Evolutionary conservation across 2,888 invertebrate species (phyloP).

Genomic region (Microctonus hyperodae): DNA sequence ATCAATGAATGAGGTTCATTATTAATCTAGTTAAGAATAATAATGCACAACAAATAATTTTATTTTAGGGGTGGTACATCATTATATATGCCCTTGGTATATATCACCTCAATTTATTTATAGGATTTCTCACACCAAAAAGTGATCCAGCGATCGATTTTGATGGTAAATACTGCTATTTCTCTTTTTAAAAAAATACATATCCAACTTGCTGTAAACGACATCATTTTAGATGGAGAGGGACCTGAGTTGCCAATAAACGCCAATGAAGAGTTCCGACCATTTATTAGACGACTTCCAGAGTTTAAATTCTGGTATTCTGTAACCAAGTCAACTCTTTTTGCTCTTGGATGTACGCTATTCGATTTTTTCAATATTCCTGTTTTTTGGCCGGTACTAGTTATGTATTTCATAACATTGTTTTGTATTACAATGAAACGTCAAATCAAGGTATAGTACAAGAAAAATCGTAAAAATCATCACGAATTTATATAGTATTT

Average conservation of each 20-base stretch:
- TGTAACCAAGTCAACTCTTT: conserved; percentile 90
- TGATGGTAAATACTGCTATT: conserved; percentile 78
- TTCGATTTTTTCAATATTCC: conserved; percentile 99
- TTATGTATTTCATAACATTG: conserved; percentile 99
- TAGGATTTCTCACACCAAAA: conserved; percentile 99
- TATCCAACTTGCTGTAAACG: neutral
- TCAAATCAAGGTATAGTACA: conserved; percentile 89
- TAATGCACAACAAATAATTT: conserved; percentile 16
- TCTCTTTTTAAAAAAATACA: conserved; percentile 16
- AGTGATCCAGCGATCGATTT: conserved; percentile 97
- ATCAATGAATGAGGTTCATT: conserved; percentile 27
- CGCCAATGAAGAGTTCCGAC: conserved; percentile 96
- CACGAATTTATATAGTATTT: neutral
- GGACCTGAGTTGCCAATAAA: conserved; percentile 95
- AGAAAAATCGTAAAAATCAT: neutral
- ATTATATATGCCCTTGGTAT: conserved; percentile 99
- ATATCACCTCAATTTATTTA: conserved; percentile 98
- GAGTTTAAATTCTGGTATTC: conserved; percentile 99
- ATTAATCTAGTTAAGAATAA: conserved; percentile 1
- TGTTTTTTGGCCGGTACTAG: conserved; percentile 99
- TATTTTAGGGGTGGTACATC: conserved; percentile 96
- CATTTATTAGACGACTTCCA: conserved; percentile 94
- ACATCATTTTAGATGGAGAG: conserved; percentile 68
- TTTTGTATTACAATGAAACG: conserved; percentile 99
- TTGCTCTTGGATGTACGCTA: conserved; percentile 92